Conservation (phyloP, 2,113 vertebrate genomes). For the Sitta europaea region DNA sequence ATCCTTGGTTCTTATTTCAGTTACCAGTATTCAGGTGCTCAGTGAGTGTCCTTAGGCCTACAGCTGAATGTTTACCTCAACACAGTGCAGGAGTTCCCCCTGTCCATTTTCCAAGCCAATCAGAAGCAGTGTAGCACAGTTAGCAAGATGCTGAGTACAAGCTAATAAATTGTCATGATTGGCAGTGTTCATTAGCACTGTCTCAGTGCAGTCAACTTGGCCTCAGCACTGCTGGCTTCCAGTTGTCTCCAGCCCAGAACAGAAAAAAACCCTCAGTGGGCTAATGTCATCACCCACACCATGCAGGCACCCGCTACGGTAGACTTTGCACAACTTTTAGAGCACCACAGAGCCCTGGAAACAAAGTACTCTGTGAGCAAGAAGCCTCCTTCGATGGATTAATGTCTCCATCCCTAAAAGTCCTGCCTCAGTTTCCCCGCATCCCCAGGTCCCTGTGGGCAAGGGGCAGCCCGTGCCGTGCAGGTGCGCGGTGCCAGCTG, state of each 20-base stretch:
- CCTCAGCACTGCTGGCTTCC: neutral
- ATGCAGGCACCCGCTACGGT: fast-evolving
- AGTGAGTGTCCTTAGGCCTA: neutral
- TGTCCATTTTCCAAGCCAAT: neutral
- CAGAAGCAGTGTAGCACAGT: neutral
- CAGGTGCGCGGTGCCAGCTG: neutral
- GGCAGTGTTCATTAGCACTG: neutral
- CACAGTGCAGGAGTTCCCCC: neutral
- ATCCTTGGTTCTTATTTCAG: neutral
- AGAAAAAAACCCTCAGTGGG: neutral
- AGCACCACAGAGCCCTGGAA: neutral
- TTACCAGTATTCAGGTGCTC: neutral
- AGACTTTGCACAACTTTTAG: neutral
- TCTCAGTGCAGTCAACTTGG: neutral
- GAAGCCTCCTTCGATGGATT: neutral
- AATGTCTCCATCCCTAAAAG: neutral
- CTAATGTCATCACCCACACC: neutral
- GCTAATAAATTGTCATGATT: neutral
- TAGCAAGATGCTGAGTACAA: neutral
- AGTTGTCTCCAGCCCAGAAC: neutral
- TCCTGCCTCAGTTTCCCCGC: neutral
- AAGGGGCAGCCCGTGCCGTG: fast-evolving
- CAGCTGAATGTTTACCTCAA: neutral
- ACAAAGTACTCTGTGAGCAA: neutral
- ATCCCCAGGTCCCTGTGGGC: fast-evolving